A percentile compares a stretch with the other conserved stretches of the same genome.
Evolutionary conservation across 1,140 invertebrate genomes (phyloP).

Genomic region (Bicyclus anynana): DNA sequence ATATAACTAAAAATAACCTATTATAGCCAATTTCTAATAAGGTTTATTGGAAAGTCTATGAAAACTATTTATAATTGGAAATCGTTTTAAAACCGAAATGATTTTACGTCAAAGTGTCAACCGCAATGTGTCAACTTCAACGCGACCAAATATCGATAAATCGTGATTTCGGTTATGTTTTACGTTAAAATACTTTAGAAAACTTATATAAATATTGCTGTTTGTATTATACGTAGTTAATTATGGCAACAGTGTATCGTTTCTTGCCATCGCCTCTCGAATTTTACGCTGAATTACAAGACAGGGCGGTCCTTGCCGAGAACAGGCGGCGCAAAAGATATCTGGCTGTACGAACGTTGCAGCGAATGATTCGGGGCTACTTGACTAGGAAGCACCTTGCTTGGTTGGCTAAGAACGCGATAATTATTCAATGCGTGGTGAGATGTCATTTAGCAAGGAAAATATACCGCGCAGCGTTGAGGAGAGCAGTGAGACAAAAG

Average conservation of each 20-base stretch:
- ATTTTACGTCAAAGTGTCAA: too few relatives aligned
- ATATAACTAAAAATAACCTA: too few relatives aligned
- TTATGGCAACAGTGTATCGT: slow-evolving; percentile 54
- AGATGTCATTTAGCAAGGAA: slow-evolving; percentile 51
- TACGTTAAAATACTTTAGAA: too few relatives aligned
- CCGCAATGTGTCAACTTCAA: too few relatives aligned
- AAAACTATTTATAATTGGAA: too few relatives aligned
- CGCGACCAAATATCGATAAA: too few relatives aligned
- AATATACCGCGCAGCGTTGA: slow-evolving; percentile 46
- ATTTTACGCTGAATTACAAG: slow-evolving; percentile 52
- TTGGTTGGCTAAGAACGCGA: slow-evolving; percentile 58
- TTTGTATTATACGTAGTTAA: too few relatives aligned
- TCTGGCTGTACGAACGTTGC: slow-evolving; percentile 48
- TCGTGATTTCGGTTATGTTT: too few relatives aligned
- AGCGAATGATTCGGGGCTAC: slow-evolving; percentile 54
- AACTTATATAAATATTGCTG: too few relatives aligned
- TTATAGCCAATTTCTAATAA: too few relatives aligned
- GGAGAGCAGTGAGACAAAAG: slow-evolving; percentile 49
- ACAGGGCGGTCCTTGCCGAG: slow-evolving; percentile 45
- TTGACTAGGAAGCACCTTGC: slow-evolving; percentile 59
- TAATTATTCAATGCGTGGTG: slow-evolving; percentile 62
- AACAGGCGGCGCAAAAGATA: slow-evolving; percentile 38
- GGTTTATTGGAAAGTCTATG: too few relatives aligned
- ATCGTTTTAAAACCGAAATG: too few relatives aligned
- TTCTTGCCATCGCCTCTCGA: slow-evolving; percentile 43